Conservation (phyloP, 2,888 invertebrate genomes). For the Leucania comma region DNA sequence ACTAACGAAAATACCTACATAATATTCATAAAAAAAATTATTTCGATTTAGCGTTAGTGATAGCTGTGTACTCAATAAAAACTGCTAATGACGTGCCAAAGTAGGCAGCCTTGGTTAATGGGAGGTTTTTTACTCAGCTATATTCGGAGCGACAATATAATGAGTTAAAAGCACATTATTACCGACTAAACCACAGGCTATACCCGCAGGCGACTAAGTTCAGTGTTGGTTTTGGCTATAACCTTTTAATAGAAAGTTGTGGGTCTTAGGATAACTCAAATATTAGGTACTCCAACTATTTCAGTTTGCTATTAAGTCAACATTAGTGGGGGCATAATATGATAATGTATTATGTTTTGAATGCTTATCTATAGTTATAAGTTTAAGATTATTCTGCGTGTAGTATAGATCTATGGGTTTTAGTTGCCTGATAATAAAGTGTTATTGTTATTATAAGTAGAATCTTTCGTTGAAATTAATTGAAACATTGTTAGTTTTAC, state of each 20-base stretch:
- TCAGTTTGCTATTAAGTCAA: not conserved
- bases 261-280: not conserved
- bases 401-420: no score
- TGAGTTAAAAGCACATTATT: slow-evolving; percentile 49
- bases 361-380: no score
- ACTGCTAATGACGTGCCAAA: slow-evolving; percentile 60
- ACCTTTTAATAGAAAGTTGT: slow-evolving; percentile 19
- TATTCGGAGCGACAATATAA: slow-evolving; percentile 65
- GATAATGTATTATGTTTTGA: not conserved
- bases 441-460: no score
- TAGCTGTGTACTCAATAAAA: slow-evolving; percentile 30
- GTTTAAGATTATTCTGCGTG: no score
- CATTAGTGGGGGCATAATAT: not conserved
- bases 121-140: slow-evolving; percentile 59
- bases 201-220: slow-evolving; percentile 27
- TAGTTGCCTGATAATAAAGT: no score
- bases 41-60: not conserved
- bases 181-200: not conserved
- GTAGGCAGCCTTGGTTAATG: slow-evolving; percentile 60
- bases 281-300: not conserved
- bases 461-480: slow-evolving; percentile 1
- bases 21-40: not conserved
- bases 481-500: not conserved
- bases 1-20: not conserved
- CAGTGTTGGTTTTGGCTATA: slow-evolving; percentile 35